Evolutionary conservation across 2,797 vertebrate genomes (phyloP).

Genomic region (Syndactyla subalaris): DNA sequence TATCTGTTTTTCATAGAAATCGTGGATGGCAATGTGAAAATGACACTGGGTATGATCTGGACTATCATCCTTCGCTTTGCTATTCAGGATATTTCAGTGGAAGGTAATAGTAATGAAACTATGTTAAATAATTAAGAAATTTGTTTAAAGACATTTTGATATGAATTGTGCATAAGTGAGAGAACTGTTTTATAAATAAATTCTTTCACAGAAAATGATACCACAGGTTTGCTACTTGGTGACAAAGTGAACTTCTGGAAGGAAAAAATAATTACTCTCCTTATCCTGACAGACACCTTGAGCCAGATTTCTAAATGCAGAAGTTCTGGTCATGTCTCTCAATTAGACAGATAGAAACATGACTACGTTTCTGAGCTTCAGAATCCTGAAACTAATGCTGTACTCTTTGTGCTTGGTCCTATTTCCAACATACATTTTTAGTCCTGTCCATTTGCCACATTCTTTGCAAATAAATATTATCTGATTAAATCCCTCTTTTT

Average conservation of each 20-base stretch:
- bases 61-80: constrained; percentile 99
- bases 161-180: not conserved
- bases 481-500: not conserved
- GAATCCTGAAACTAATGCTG: not conserved
- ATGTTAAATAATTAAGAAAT: not conserved
- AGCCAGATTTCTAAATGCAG: not conserved
- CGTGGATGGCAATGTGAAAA: constrained; percentile 97
- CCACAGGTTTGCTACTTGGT: not conserved
- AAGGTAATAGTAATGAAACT: constrained; percentile 83
- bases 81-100: constrained; percentile 98
- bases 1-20: constrained; percentile 84
- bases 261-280: not conserved
- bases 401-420: not conserved
- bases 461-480: not conserved
- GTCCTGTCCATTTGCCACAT: not conserved
- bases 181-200: not conserved
- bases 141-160: not conserved
- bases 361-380: not conserved
- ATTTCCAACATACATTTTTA: not conserved
- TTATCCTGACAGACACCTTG: not conserved
- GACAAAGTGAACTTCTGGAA: not conserved
- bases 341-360: not conserved
- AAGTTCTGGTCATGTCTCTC: not conserved
- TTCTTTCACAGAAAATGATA: not conserved
- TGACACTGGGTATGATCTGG: constrained; percentile 99